Evolutionary conservation across 2,888 invertebrate genomes (phyloP).

Genomic region (Pachliopta kotzebuea): DNA sequence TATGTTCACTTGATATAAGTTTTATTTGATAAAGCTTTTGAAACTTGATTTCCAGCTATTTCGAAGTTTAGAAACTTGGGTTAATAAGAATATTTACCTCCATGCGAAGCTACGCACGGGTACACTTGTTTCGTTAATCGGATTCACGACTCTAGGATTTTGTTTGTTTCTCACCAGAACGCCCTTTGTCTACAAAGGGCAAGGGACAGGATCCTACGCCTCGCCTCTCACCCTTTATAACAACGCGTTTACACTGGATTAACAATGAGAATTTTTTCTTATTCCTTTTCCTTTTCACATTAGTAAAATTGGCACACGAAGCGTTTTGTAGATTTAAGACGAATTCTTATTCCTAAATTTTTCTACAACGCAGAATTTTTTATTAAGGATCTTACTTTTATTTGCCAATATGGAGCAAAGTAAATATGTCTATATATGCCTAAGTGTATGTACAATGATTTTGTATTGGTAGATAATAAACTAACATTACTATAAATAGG

Average conservation of each 20-base stretch:
- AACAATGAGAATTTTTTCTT: conserved; percentile 35
- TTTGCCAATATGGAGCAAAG: no score
- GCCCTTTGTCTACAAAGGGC: conserved; percentile 62
- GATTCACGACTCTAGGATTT: conserved; percentile 35
- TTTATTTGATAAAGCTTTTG: not conserved
- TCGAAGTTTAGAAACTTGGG: not conserved
- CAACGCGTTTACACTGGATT: conserved; percentile 32
- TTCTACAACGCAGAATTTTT: not conserved
- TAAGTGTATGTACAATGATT: no score
- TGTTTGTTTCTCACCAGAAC: conserved; percentile 56
- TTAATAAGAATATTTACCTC: not conserved
- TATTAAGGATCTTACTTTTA: not conserved
- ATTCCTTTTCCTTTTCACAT: conserved; percentile 3
- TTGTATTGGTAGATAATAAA: no score
- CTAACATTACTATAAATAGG: no score
- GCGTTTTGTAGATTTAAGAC: not conserved
- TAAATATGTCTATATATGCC: no score
- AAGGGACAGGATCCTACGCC: conserved; percentile 50
- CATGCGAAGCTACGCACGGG: not conserved
- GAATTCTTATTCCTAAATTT: not conserved
- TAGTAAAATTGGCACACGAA: conserved; percentile 9
- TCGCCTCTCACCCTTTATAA: conserved; percentile 44
- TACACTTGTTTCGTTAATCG: conserved; percentile 25
- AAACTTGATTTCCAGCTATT: not conserved
- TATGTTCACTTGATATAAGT: no score